phyloP scores from a whole-genome alignment of 2,113 vertebrate species.

The Penelope pileata region DNA sequence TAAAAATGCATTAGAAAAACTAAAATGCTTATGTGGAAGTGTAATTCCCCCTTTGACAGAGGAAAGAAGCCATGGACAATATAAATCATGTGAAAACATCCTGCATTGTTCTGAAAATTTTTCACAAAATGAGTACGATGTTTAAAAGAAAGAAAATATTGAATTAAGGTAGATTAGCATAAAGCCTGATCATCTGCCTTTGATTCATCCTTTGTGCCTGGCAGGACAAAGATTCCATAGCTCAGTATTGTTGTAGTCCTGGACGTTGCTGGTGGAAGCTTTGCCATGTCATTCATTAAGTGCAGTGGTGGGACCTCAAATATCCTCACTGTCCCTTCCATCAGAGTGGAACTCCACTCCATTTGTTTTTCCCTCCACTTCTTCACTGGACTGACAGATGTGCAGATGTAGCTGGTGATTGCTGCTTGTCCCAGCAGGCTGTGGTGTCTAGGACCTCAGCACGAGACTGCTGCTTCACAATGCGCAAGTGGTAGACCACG shows the following conservation, averaged over 20 bases:
- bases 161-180: background rate
- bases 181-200: background rate
- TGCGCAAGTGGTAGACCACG: fast-evolving
- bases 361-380: fast-evolving
- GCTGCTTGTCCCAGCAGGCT: fast-evolving
- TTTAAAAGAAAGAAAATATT: background rate
- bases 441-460: background rate
- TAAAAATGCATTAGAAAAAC: background rate
- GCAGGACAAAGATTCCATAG: background rate
- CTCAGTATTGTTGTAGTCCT: background rate
- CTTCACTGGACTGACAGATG: background rate
- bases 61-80: background rate
- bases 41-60: background rate
- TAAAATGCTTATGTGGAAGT: background rate
- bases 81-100: background rate
- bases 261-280: fast-evolving
- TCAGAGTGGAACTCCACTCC: background rate
- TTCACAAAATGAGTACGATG: background rate
- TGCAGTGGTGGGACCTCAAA: background rate
- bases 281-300: fast-evolving
- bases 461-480: background rate
- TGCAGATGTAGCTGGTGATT: fast-evolving
- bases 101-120: background rate
- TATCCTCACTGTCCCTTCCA: background rate
- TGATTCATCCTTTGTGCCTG: background rate